Base-by-base conservation (phyloP, 1,140 invertebrate genomes). In the Drosophila guanche region DNA sequence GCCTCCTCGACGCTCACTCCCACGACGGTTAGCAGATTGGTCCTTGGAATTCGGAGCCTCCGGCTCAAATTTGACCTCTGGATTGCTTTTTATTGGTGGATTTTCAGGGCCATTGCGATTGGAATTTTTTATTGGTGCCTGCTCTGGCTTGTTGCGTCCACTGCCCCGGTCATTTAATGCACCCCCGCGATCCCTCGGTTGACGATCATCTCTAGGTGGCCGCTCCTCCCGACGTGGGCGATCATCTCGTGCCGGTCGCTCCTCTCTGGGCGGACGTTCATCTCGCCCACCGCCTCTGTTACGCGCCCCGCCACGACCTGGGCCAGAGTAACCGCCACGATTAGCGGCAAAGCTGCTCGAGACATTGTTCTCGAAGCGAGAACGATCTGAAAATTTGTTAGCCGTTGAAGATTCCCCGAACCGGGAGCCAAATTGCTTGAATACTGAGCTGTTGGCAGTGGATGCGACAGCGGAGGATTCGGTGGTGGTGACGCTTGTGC, bases 391-490 rank as follows among this genome's bases (percentile, higher is more conserved):
- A 8, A 68, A 66, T 65, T 85, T 85, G 41, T 27, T 63, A 2
- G 47, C 41, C 7, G 48, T 16, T 29, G 46, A 23, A 14, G 55
- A 45, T 42, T 62, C 51, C 25, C 45, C 37, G 8, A 69, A 41
- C 6, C 27, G 22, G 2, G 63, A 51, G 42, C 76, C 57, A 29
- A 62, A 63, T 43, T 69, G 63, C 56, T 67, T 80, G 27, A 70
- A 76, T 10, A 57, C 12, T 50, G 73, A 10, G 14, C 58, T 69
- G 0, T 62, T 68, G 51, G 45, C 59, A 58, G 55, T 76, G 52
- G 53, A 92, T 83, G 93, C 93, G 53, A 50, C 8, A 92, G 75
- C 41, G 93, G 52, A 92, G 92, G 33, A 37, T 37, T 37, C 80
- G 92, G 37, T 10, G 10, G 52, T 4, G 92, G 76, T 92, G 91